A percentile compares a stretch with the other conserved stretches of the same genome.
phyloP scores from a whole-genome alignment of 2,113 vertebrate genomes.

The Thinocorus orbignyianus region DNA sequence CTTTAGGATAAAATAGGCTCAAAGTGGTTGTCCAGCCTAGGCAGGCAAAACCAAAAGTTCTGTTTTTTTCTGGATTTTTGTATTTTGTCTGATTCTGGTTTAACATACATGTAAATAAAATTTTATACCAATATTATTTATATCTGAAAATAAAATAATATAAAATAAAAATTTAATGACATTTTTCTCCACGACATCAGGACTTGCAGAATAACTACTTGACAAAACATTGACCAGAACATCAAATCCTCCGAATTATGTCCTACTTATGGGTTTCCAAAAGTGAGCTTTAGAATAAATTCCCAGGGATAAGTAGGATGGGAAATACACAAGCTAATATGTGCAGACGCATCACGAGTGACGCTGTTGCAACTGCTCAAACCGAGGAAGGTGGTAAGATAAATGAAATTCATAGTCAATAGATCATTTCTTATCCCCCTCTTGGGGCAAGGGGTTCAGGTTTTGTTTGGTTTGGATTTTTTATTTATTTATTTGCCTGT shows the following conservation, averaged over 20 bases:
- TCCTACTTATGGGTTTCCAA: constrained; percentile 76
- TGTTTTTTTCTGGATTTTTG: background rate
- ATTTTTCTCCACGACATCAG: background rate
- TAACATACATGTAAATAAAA: background rate
- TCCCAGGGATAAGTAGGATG: constrained; percentile 69
- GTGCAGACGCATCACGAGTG: constrained; percentile 17
- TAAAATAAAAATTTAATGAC: no score
- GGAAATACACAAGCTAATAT: constrained; percentile 46
- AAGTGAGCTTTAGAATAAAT: constrained; percentile 77
- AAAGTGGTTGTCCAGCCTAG: background rate
- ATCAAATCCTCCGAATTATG: constrained; percentile 72
- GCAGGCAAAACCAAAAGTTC: background rate
- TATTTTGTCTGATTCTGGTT: background rate
- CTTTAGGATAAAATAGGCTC: background rate
- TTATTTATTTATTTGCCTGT: background rate
- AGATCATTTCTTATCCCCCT: constrained; percentile 27
- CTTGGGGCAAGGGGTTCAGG: constrained; percentile 37
- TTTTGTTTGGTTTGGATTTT: constrained; percentile 13
- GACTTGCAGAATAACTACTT: constrained; percentile 35
- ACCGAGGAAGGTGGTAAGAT: constrained; percentile 30
- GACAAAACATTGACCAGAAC: constrained; percentile 59
- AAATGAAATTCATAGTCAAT: constrained; percentile 68
- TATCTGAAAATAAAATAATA: background rate
- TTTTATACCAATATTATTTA: background rate
- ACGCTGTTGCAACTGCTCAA: constrained; percentile 35